phyloP scores from a whole-genome alignment of 2,888 invertebrate genomes.

The Molorchus minor region DNA sequence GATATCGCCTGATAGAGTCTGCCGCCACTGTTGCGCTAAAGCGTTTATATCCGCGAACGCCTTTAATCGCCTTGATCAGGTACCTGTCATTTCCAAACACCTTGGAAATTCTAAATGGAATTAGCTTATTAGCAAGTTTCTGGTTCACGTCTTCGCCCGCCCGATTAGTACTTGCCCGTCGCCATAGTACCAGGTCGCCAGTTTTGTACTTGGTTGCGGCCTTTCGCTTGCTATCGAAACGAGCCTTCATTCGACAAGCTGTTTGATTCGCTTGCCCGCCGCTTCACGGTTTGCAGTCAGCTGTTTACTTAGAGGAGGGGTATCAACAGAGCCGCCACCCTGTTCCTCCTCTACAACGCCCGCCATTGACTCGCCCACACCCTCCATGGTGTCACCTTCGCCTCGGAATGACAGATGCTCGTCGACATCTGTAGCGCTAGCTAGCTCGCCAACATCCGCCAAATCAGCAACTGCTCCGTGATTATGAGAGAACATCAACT shows the following conservation, averaged over 20 bases:
- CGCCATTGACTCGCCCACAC: background rate
- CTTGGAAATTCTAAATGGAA: background rate
- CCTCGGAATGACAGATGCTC: background rate
- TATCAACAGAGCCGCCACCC: conserved; percentile 1
- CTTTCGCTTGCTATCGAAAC: background rate
- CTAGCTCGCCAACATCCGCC: background rate
- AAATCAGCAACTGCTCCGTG: background rate
- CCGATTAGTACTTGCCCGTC: background rate
- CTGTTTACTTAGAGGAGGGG: background rate
- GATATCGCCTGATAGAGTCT: conserved; percentile 2
- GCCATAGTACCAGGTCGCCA: background rate
- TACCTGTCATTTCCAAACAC: background rate
- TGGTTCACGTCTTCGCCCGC: background rate
- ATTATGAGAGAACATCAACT: background rate
- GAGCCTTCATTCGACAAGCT: background rate
- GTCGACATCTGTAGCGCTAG: background rate
- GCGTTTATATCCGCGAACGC: background rate
- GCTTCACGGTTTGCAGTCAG: background rate
- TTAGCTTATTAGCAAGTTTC: background rate
- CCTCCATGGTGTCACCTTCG: background rate
- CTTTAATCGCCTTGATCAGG: background rate
- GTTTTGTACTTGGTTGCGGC: background rate
- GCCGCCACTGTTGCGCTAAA: background rate
- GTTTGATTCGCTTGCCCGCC: background rate
- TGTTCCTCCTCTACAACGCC: background rate